Evolutionary conservation across 2,888 invertebrate genomes (phyloP).

Genomic region (Ormia ochracea): DNA sequence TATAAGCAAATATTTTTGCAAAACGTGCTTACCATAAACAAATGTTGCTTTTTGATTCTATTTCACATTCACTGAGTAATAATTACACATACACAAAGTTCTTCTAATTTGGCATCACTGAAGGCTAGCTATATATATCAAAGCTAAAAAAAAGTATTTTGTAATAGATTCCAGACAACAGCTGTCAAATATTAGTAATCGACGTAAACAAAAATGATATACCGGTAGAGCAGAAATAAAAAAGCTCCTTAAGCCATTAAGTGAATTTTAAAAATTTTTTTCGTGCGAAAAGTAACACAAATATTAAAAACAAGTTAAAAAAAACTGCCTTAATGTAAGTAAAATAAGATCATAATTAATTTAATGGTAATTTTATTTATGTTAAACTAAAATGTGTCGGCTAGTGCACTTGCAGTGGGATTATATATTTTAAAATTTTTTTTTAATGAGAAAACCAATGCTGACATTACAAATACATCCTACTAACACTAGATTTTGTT

Average conservation of each 20-base stretch:
- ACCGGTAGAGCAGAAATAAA: slow-evolving; percentile 29
- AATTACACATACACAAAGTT: too few relatives aligned
- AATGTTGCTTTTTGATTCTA: slow-evolving; percentile 12
- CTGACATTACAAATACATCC: neutral
- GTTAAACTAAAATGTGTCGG: too few relatives aligned
- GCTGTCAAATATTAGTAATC: neutral
- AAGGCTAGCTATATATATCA: neutral
- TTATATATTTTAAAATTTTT: too few relatives aligned
- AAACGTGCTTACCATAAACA: slow-evolving; percentile 39
- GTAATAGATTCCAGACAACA: slow-evolving; percentile 4
- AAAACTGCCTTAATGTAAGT: too few relatives aligned
- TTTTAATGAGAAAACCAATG: neutral
- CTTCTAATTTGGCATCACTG: neutral
- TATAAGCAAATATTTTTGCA: neutral
- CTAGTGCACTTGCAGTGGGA: too few relatives aligned
- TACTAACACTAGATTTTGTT: neutral
- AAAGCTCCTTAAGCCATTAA: too few relatives aligned
- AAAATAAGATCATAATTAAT: too few relatives aligned
- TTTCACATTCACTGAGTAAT: neutral
- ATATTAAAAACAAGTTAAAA: neutral
- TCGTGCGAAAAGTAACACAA: neutral
- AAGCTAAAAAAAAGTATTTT: neutral
- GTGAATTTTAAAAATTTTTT: neutral
- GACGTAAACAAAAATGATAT: slow-evolving; percentile 33
- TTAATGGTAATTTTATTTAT: too few relatives aligned